Evolutionary conservation across 2,113 vertebrate species (phyloP).

Genomic region (Myodes glareolus): DNA sequence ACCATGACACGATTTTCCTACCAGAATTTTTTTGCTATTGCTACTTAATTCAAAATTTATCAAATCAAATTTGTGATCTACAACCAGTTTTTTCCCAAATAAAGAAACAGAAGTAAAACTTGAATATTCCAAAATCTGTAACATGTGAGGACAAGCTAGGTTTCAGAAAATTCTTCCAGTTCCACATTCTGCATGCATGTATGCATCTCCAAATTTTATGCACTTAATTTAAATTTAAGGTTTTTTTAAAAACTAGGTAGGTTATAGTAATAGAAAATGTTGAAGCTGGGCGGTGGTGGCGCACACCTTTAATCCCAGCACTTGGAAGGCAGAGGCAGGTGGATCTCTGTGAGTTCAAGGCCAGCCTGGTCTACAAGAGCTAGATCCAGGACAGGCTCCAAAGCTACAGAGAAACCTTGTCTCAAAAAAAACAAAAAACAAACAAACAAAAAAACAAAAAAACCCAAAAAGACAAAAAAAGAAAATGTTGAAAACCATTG

Average conservation of each 20-base stretch:
- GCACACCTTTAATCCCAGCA: no score
- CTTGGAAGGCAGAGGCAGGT: no score
- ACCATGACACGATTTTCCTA: background rate
- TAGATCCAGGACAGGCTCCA: no score
- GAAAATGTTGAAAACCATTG: background rate
- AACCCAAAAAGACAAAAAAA: no score
- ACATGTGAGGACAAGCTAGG: background rate
- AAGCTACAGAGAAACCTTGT: no score
- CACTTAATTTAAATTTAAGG: background rate
- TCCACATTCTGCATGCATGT: background rate
- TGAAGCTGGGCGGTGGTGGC: background rate
- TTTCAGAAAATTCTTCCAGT: conserved; percentile 6
- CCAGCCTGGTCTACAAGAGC: no score
- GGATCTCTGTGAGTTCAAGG: no score
- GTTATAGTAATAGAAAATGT: background rate
- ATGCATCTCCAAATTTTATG: background rate
- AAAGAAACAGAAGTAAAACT: conserved; percentile 23
- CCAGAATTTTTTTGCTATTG: background rate
- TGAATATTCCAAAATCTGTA: background rate
- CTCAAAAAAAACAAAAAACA: no score
- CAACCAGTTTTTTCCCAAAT: background rate
- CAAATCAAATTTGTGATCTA: background rate
- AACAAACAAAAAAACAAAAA: no score
- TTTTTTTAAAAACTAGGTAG: background rate
- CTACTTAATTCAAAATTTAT: background rate